These are phyloP conservation scores for Mixornis gularis DNA, from an alignment of 2,113 vertebrate species.

Conservation along the genomic window DNA sequence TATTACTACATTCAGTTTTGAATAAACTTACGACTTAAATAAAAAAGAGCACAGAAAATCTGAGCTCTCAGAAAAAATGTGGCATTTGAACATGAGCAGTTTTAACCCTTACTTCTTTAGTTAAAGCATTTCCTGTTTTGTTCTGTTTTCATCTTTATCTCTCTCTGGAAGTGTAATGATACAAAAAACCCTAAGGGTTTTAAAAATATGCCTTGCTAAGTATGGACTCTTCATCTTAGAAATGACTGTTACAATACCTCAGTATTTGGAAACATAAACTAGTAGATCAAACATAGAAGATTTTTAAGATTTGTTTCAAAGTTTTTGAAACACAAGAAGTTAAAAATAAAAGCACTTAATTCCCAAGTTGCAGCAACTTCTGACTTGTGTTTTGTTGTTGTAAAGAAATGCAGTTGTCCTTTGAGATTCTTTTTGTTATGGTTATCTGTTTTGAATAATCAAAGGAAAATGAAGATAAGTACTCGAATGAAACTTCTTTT, in stretches of 20 bases:
- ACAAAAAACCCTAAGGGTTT: background rate
- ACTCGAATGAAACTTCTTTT: background rate
- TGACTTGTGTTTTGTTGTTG: background rate
- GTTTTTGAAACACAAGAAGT: background rate
- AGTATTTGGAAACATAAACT: background rate
- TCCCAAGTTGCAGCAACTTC: background rate
- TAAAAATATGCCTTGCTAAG: background rate
- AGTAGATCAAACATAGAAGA: background rate
- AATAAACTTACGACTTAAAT: background rate
- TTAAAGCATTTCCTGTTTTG: constrained; percentile 20
- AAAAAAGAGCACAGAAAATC: background rate
- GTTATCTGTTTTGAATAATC: background rate
- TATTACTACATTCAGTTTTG: background rate
- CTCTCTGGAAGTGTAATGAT: background rate
- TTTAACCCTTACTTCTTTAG: background rate
- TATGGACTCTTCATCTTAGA: background rate
- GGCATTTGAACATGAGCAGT: background rate
- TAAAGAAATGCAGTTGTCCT: background rate
- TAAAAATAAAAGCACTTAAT: background rate
- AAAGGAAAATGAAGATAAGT: background rate
- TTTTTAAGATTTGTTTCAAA: background rate
- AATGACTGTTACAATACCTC: background rate
- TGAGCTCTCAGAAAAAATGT: background rate
- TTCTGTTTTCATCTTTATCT: background rate
- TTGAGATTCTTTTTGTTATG: background rate